Percentiles rank a stretch among this genome's conserved stretches.
phyloP scores from a whole-genome alignment of 1,140 invertebrate species.

The Dendrolimus kikuchii region DNA sequence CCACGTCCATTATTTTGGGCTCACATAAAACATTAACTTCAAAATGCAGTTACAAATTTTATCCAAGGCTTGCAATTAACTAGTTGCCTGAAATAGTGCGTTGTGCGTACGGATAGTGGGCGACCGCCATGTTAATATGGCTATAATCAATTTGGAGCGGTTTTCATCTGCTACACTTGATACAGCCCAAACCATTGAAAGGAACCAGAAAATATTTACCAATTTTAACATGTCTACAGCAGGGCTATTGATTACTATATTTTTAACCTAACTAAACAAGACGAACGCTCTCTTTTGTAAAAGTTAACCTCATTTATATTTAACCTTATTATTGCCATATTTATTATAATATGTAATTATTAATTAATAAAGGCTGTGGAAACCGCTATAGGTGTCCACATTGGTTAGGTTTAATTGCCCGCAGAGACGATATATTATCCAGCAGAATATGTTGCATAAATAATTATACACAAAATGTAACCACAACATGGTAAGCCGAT shows the following conservation, averaged over 20 bases:
- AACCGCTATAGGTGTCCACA: slow-evolving; percentile 25
- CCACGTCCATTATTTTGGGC: slow-evolving; percentile 46
- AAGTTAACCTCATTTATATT: too few species aligned
- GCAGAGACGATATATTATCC: slow-evolving; percentile 50
- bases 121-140: slow-evolving; percentile 44
- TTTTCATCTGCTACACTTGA: slow-evolving; percentile 32
- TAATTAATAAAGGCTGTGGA: slow-evolving; percentile 43
- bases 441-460: slow-evolving; percentile 33
- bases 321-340: too few species aligned
- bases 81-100: slow-evolving; percentile 51
- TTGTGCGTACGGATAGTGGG: slow-evolving; percentile 16
- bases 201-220: slow-evolving; percentile 44
- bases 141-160: slow-evolving; percentile 60
- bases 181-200: slow-evolving; percentile 39
- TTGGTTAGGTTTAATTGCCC: slow-evolving; percentile 59
- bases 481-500: slow-evolving; percentile 18
- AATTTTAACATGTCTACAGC: too few species aligned
- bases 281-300: too few species aligned
- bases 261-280: too few species aligned
- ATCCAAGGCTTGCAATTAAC: slow-evolving; percentile 57
- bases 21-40: slow-evolving; percentile 53
- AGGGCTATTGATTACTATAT: too few species aligned
- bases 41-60: slow-evolving; percentile 56
- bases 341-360: too few species aligned
- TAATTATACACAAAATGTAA: slow-evolving; percentile 21